Conservation (phyloP, 2,113 vertebrate species). For the Psammodynastes pulverulentus region DNA sequence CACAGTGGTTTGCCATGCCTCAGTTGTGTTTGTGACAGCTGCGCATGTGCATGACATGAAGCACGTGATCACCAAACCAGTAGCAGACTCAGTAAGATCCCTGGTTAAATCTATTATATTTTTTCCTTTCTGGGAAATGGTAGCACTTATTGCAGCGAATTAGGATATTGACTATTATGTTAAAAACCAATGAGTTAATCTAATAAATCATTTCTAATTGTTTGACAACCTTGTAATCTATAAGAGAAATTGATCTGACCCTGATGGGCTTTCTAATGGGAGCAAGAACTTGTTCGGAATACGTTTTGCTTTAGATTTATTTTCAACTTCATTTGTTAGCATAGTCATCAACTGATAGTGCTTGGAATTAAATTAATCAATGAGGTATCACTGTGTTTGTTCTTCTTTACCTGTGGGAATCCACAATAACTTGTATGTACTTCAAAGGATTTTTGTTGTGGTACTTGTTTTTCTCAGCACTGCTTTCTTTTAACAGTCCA, state of each 20-base stretch:
- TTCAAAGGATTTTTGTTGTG: constrained; percentile 29
- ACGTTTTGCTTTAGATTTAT: not conserved
- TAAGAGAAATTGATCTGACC: not conserved
- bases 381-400: not conserved
- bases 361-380: not conserved
- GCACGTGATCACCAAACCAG: too few relatives aligned
- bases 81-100: too few relatives aligned
- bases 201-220: constrained; percentile 8
- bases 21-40: too few relatives aligned
- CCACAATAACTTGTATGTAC: not conserved
- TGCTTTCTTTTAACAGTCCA: constrained; percentile 34
- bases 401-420: not conserved
- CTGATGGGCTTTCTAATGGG: constrained; percentile 2
- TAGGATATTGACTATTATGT: not conserved
- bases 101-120: too few relatives aligned
- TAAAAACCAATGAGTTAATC: not conserved
- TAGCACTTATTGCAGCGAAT: not conserved
- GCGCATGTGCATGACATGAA: too few relatives aligned
- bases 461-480: constrained; percentile 20
- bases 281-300: not conserved
- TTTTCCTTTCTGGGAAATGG: not conserved
- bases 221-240: not conserved
- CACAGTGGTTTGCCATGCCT: too few relatives aligned
- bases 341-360: not conserved
- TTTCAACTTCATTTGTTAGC: not conserved